Evolutionary conservation across 2,888 invertebrate species (phyloP).

Genomic region (Torymus texanus): DNA sequence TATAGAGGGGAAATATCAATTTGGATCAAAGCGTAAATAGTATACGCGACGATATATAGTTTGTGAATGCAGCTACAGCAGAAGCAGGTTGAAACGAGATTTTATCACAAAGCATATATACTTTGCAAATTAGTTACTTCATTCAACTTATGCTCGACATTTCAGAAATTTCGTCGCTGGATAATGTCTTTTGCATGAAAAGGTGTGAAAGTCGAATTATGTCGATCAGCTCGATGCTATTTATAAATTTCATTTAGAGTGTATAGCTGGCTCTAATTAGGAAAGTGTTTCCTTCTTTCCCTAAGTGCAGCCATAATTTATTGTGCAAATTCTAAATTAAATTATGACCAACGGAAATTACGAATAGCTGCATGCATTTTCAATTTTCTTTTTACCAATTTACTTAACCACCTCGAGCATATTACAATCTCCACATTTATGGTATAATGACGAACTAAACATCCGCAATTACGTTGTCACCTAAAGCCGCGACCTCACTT

Average conservation of each 20-base stretch:
- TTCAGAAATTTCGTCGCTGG: not conserved
- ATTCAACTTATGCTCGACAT: not conserved
- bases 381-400: too few relatives aligned
- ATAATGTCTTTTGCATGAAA: not conserved
- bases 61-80: not conserved
- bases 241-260: too few relatives aligned
- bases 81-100: conserved; percentile 7
- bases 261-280: too few relatives aligned
- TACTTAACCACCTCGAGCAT: too few relatives aligned
- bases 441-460: too few relatives aligned
- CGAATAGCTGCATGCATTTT: too few relatives aligned
- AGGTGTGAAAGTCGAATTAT: not conserved
- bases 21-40: conserved; percentile 17
- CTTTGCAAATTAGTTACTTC: conserved; percentile 14
- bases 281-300: too few relatives aligned
- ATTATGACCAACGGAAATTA: too few relatives aligned
- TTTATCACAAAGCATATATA: not conserved
- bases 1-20: conserved; percentile 1
- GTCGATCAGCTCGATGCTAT: too few relatives aligned
- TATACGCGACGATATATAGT: not conserved
- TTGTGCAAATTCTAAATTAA: too few relatives aligned
- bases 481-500: not conserved
- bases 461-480: conserved; percentile 33
- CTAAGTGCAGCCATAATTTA: too few relatives aligned
- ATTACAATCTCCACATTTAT: too few relatives aligned